Base-by-base conservation (phyloP, 2,113 vertebrate species). In the Lanius collurio region DNA sequence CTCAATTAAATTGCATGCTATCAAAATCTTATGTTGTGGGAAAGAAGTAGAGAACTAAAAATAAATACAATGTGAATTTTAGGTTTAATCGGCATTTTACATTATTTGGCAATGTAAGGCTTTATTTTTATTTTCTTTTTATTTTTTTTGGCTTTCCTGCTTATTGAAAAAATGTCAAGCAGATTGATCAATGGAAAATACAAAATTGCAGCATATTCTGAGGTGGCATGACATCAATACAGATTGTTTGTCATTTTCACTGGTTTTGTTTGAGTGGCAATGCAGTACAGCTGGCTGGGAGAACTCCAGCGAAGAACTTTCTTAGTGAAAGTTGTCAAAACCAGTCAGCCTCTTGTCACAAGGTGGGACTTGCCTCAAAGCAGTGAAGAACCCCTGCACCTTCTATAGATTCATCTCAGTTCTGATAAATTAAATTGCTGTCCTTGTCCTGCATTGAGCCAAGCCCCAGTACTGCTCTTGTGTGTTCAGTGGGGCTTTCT, bases 1-100 rank as follows among this genome's bases (percentile, higher is more conserved):
- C 50, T 94, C 60, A 90, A 81, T 74, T 96, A 64, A 93, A 92
- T 93, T 92, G 74, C 39, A 79, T 39, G 50, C 44, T 92, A 46
- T 83, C 78, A 86, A 95, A 91, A 88, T 70, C 39, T 64, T 82
- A 10, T 63, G 23, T 56, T 83, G 28, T 52, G 26, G 21, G 2
- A 16, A 53, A 93, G 93, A 86, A 70, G 49, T 10, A 20, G 11
- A 71, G 8, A 94, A 57, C 59, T 87, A 47, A 89, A 87, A 85
- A 81, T 80, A 81, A 23, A 59, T 77, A 24, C 2, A 1, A 23
- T 52, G 62, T 94, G 74, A 87, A 49, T 87, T 90, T 80, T 68
- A 91, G 56, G 53, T 93, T 41, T 57, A 78, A 57, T 67, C 56
- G 0, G 24, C 73, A 47, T 84, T 91, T 86, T 82, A 53, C 62